Base-by-base conservation (phyloP, 2,888 invertebrate species). In the Pachycephus smyrnensis region DNA sequence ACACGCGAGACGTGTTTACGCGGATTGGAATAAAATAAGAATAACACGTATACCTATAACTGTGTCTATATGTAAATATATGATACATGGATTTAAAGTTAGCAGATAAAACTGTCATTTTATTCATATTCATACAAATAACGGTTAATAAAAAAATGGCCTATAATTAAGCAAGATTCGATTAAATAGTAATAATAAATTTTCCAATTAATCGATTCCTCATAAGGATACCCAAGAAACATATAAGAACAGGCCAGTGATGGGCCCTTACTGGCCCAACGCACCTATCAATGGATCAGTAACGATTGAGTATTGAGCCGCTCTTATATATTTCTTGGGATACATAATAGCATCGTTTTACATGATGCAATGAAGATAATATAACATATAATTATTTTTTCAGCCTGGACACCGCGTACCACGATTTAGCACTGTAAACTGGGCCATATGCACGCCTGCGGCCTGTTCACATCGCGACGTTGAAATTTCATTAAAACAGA, bases 321-420 rank as follows among this genome's bases (percentile, higher is more conserved):
- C 23, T 55, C 23, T 15, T 55, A 23, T 55, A 23, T 55, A 1
- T 2, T 23, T 23, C 6, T 6, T 23, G 15, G 40, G 40, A 55
- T 55, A 55, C 23, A 15, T 6, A 55, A 55, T 4, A 6, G 40
- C 23, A 9, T 55, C 40, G 23, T 2, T 55, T 55, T 23, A 55
- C 9, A 1, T 23, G 9, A 55, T 55, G 9, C 2, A 55, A 55
- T 23, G 23, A 0, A 9, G 6, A 23, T 23, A 55, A 55, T 23
- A 2, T 23, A 55, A 23, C 23, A 9, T 23, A 9, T 23, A 23
- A 23, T 55, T 55, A 1, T 55, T 76, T 79, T 91, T 92, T 76
- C 86, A 95, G 95, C 95, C 95, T 73, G 95, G 95, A 11, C 95
- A 95, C 89, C 92, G 95, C 80, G 94, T 95, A 11, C 95, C 95